Conservation (phyloP, 2,797 vertebrate species). For the Mus minutoides region DNA sequence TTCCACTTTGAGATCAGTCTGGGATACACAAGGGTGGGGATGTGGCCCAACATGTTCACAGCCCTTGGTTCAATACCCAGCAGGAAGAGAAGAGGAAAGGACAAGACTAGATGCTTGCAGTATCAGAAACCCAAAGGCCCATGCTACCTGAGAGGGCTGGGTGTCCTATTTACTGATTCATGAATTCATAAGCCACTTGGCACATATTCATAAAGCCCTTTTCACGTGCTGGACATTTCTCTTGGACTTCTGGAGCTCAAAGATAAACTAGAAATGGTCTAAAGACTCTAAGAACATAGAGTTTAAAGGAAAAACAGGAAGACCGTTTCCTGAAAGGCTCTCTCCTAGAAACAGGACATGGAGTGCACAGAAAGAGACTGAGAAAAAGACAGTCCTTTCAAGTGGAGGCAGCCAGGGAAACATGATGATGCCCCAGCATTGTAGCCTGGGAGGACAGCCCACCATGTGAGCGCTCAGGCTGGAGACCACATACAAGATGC, state of each 20-base stretch:
- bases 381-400: neutral
- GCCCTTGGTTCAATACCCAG: neutral
- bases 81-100: neutral
- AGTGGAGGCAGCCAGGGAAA: neutral
- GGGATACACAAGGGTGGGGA: neutral
- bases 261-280: conserved; percentile 50
- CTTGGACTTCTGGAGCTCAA: conserved; percentile 22
- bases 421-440: neutral
- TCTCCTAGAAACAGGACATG: neutral
- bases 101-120: neutral
- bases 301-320: neutral
- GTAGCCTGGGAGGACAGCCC: too few species aligned
- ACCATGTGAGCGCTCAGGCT: rapidly evolving
- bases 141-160: neutral
- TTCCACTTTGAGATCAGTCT: neutral
- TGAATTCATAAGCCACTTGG: conserved; percentile 25
- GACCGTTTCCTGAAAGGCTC: neutral
- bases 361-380: neutral
- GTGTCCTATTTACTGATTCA: neutral
- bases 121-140: neutral
- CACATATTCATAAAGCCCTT: conserved; percentile 2
- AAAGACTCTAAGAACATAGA: neutral
- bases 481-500: neutral
- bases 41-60: neutral
- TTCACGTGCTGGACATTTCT: conserved; percentile 8